Evolutionary conservation across 2,113 vertebrate genomes (phyloP).

Genomic region (Hoplias malabaricus): DNA sequence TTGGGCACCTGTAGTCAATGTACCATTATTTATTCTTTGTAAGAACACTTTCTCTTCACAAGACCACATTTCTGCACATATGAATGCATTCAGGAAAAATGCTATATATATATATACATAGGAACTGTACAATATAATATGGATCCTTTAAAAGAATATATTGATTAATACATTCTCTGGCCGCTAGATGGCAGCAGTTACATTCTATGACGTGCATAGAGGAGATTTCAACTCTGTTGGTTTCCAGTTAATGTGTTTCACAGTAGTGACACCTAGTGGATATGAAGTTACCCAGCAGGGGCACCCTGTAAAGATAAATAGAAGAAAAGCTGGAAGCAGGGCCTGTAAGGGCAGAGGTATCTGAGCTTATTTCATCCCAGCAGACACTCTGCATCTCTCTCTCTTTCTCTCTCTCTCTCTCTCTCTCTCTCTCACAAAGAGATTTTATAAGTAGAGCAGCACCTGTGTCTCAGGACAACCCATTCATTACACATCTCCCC

Average conservation of each 20-base stretch:
- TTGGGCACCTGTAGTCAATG: too few species aligned
- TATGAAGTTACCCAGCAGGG: neutral
- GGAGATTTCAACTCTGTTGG: neutral
- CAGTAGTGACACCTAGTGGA: constrained; percentile 25
- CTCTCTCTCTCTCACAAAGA: constrained; percentile 24
- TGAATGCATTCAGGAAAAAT: too few species aligned
- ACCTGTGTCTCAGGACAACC: constrained; percentile 48
- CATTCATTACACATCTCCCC: constrained; percentile 50
- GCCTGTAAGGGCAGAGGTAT: neutral
- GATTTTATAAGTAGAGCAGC: constrained; percentile 47
- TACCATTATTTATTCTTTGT: too few species aligned
- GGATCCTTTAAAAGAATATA: neutral
- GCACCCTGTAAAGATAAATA: neutral
- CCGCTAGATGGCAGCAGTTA: constrained; percentile 35
- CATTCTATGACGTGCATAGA: neutral
- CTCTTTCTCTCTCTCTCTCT: constrained; percentile 3
- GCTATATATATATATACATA: too few species aligned
- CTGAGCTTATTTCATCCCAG: neutral
- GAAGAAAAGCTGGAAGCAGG: neutral
- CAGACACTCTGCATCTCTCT: neutral
- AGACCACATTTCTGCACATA: too few species aligned
- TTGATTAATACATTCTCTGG: neutral
- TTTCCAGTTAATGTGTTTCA: neutral
- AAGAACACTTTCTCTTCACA: too few species aligned
- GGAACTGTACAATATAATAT: too few species aligned